Base-by-base conservation (phyloP, 2,113 vertebrate genomes). In the Pseudopodoces humilis region DNA sequence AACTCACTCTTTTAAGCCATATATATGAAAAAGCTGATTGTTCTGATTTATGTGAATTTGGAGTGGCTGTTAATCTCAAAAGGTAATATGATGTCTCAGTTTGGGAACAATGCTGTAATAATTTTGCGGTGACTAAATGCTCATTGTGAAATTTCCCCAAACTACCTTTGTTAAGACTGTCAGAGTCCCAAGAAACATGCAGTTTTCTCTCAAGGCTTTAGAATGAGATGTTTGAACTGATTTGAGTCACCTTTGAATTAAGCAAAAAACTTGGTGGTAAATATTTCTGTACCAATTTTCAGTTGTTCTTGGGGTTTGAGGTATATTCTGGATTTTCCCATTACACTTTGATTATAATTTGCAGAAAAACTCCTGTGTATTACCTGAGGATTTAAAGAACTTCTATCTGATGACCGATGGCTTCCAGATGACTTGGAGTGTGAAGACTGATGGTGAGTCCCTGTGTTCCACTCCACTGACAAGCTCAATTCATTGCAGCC, bases 391-490 rank as follows among this genome's bases (percentile, higher is more conserved):
- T 97, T 96, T 99, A 65, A 98, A 98, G 97, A 99, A 99, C 94
- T 99, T 99, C 95, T 99, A 99, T 90, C 97, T 99, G 77, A 99
- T 99, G 94, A 99, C 98, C 0, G 99, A 99, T 94, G 99, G 99
- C 78, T 99, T 99, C 77, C 98, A 98, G 24, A 98, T 99, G 95
- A 98, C 98, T 16, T 99, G 99, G 99, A 99, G 94, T 62, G 98
- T 99, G 62, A 99, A 99, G 95, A 95, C 98, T 1, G 99, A 99
- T 81, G 98, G 99, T 99, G 96, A 97, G 98, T 97, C 35, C 16
- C 6, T 44, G 56, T 75, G 14, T 53, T 65, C 20, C 21, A 55
- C 11, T 53, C 27, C 30, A 63, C 10, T 7, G 8, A 31, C 55
- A 31, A 12, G 15, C 11, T 94, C 6, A 22, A 50, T 77, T 76